Percentiles rank a stretch among this genome's conserved stretches.
Conservation (phyloP, 1,140 invertebrate genomes). For the Drosophila fuyamai region DNA sequence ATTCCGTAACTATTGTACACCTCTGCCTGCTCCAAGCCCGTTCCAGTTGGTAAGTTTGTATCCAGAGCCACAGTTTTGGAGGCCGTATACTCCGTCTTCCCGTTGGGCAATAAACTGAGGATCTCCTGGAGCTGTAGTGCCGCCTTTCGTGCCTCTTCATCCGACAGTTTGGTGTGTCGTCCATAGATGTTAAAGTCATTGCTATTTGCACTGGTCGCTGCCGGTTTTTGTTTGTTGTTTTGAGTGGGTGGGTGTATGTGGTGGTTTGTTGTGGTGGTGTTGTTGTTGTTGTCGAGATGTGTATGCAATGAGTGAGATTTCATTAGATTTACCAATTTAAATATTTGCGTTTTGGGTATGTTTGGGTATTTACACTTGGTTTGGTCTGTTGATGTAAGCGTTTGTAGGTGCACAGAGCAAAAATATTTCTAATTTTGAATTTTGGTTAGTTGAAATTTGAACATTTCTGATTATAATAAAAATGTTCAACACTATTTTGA, state of each 20-base stretch:
- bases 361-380: slow-evolving; percentile 64
- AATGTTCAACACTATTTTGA: too few species aligned
- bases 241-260: slow-evolving; percentile 20
- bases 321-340: slow-evolving; percentile 76
- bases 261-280: slow-evolving; percentile 23
- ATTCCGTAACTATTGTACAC: slow-evolving; percentile 67
- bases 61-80: slow-evolving; percentile 76
- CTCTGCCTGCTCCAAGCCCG: slow-evolving; percentile 51
- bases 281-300: slow-evolving; percentile 49
- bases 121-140: slow-evolving; percentile 78
- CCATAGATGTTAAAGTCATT: slow-evolving; percentile 82
- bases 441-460: too few species aligned
- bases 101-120: slow-evolving; percentile 72
- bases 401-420: slow-evolving; percentile 11
- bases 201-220: slow-evolving; percentile 50
- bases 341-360: slow-evolving; percentile 44
- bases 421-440: not conserved
- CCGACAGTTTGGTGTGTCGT: slow-evolving; percentile 73
- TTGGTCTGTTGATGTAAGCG: slow-evolving; percentile 14
- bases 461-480: too few species aligned
- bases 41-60: slow-evolving; percentile 40
- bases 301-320: slow-evolving; percentile 79
- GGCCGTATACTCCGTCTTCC: slow-evolving; percentile 79
- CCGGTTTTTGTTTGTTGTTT: slow-evolving; percentile 30
- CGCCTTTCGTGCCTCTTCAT: slow-evolving; percentile 72